These are phyloP conservation scores for Lipophrys pholis DNA, from an alignment of 2,113 vertebrate genomes.

Conservation along the genomic window DNA sequence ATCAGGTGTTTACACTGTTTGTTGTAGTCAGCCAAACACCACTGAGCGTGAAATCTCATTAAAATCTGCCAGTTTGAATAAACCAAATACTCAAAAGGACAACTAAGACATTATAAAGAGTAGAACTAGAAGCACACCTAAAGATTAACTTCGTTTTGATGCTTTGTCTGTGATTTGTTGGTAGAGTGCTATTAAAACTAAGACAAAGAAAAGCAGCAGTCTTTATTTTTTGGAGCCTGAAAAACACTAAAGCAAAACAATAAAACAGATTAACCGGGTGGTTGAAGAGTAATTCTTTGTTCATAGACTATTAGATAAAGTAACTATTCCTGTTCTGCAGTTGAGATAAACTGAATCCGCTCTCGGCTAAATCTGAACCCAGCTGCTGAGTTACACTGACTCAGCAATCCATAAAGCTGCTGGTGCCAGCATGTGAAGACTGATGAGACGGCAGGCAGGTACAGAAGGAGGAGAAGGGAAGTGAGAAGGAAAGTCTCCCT, in stretches of 20 bases:
- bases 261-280: not conserved
- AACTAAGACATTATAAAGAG: not conserved
- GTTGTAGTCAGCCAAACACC: slow-evolving; percentile 5
- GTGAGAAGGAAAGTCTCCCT: not conserved
- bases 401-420: slow-evolving; percentile 14
- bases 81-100: not conserved
- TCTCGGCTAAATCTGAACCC: not conserved
- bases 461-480: not conserved
- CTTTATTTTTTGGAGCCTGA: not conserved
- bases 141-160: not conserved
- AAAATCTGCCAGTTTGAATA: not conserved
- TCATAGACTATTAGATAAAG: not conserved
- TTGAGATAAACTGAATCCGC: not conserved
- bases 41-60: not conserved
- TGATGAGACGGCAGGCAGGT: slow-evolving; percentile 30
- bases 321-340: not conserved
- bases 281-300: not conserved
- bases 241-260: not conserved
- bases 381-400: slow-evolving; percentile 9
- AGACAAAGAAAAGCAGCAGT: slow-evolving; percentile 4
- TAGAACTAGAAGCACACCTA: not conserved
- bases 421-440: slow-evolving; percentile 10
- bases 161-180: not conserved
- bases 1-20: slow-evolving; percentile 5
- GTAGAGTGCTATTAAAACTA: too few relatives aligned